A percentile compares a stretch with the other conserved stretches of the same genome.
These are phyloP conservation scores for Actenoides lindsayi DNA, from an alignment of 2,113 vertebrate genomes.

Conservation along the genomic window DNA sequence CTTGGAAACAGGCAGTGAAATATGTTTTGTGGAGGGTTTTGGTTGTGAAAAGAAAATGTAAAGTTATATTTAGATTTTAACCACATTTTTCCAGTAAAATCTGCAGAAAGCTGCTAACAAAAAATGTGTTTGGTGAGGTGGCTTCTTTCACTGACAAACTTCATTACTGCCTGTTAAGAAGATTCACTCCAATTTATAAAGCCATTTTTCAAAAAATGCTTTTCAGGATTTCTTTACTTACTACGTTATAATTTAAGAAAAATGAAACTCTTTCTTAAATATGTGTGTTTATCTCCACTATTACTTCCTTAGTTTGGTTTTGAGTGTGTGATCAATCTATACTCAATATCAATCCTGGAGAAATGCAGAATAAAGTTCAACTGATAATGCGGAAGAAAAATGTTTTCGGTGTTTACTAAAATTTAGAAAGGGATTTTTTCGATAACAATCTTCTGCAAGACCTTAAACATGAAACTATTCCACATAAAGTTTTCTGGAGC, in stretches of 20 bases:
- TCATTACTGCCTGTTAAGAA: not conserved
- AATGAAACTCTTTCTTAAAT: not conserved
- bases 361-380: not conserved
- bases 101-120: not conserved
- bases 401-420: not conserved
- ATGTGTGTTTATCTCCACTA: not conserved
- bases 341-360: not conserved
- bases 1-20: not conserved
- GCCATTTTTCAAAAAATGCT: accelerated
- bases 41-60: not conserved
- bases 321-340: not conserved
- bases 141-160: not conserved
- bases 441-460: not conserved
- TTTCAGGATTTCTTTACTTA: not conserved
- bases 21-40: accelerated
- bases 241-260: not conserved
- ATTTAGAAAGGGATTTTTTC: not conserved
- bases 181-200: not conserved
- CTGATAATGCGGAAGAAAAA: not conserved
- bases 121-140: not conserved
- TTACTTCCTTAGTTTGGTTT: not conserved
- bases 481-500: not conserved
- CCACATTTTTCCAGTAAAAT: not conserved
- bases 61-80: not conserved
- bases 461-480: not conserved